These are phyloP conservation scores for Ips nitidus DNA, from an alignment of 1,140 invertebrate species.

Conservation along the genomic window DNA sequence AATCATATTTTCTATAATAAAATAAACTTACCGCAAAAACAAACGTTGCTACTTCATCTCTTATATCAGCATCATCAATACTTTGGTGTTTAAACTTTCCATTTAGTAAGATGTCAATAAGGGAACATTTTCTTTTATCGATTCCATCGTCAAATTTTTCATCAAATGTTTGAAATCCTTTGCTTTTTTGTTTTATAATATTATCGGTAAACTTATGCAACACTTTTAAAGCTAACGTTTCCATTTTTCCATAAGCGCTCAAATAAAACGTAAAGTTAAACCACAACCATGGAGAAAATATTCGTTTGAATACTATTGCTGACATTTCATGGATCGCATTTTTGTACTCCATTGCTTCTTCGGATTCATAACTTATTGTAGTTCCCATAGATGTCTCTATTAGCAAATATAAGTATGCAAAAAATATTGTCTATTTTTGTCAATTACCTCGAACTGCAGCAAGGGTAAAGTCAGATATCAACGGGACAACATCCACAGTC, in stretches of 20 bases:
- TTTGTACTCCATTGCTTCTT: slow-evolving; percentile 21
- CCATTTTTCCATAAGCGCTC: neutral
- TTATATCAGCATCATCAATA: slow-evolving; percentile 66
- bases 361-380: neutral
- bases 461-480: slow-evolving; percentile 26
- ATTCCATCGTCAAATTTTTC: neutral
- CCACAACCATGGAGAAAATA: slow-evolving; percentile 1
- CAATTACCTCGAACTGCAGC: slow-evolving; percentile 29
- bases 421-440: neutral
- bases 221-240: neutral
- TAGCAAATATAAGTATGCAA: too few species aligned
- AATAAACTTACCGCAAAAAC: slow-evolving; percentile 64
- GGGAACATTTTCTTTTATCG: slow-evolving; percentile 66
- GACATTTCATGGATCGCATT: slow-evolving; percentile 4
- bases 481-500: slow-evolving; percentile 10
- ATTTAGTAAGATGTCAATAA: slow-evolving; percentile 76
- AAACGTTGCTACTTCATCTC: slow-evolving; percentile 83
- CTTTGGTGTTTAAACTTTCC: slow-evolving; percentile 56
- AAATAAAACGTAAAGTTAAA: slow-evolving; percentile 1
- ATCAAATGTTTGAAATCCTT: slow-evolving; percentile 29
- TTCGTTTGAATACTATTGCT: neutral
- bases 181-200: slow-evolving; percentile 47
- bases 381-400: slow-evolving; percentile 32
- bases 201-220: slow-evolving; percentile 49
- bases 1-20: neutral